Base-by-base conservation (phyloP, 1,140 invertebrate genomes). In the Panagrolaimus sp. region DNA sequence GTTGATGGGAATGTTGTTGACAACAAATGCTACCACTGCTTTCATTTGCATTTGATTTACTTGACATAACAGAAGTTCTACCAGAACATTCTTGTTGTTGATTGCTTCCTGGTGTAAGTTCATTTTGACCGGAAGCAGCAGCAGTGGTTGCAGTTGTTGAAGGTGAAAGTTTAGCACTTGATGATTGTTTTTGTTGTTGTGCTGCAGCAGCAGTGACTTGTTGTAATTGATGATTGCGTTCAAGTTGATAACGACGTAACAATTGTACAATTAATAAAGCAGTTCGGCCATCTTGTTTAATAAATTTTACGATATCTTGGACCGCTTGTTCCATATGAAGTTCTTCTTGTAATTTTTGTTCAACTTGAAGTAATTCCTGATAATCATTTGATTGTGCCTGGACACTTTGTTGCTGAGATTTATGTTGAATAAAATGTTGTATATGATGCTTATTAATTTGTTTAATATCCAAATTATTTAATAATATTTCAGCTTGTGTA, bases 331-430 rank as follows among this genome's bases (percentile, higher is more conserved):
- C 75, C 15, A 76, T 70, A 43, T 76, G 75, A 6, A 76, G 47
- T 63, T 76, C 75, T 75, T 76, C 75, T 65, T 76, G 75, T 6
- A 76, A 73, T 21, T 63, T 43, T 63, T 75, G 73, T 45, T 74
- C 73, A 17, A 65, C 70, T 48, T 28, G 38, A 17, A 68, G 48
- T 26, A 72, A 63, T 71, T 73, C 67, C 43, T 78, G 66, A 43
- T 76, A 77, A 15, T 73, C 71, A 15, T 44, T 67, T 73, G 66
- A 75, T 62, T 84, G 83, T 52, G 78, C 66, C 72, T 82, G 78
- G 32, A 84, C 78, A 26, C 79, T 74, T 47, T 83, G 68, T 44
- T 78, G 68, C 32, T 78, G 72, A 62, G 77, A 74, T 48, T 83
- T 81, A 64, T 80, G 81, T 32, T 79, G 76, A 17, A 76, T 43